These are phyloP conservation scores for Hypomecis atomaria DNA, from an alignment of 2,888 invertebrate species.

Conservation along the genomic window DNA sequence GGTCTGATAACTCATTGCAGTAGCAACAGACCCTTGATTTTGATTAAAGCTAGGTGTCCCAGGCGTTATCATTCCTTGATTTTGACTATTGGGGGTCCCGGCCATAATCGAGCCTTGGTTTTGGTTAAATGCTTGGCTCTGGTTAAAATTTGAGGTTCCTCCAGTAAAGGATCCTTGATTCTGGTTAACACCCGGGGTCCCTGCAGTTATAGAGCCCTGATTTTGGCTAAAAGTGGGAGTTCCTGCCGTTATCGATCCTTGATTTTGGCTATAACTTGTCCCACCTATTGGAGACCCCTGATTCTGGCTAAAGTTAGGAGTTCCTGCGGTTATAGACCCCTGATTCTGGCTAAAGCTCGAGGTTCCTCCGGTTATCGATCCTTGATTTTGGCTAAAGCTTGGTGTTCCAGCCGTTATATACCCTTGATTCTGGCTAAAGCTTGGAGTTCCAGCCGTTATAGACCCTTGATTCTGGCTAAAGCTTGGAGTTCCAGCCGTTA, in stretches of 20 bases:
- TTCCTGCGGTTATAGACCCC: slow-evolving; percentile 33
- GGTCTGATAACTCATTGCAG: slow-evolving; percentile 25
- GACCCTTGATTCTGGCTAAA: slow-evolving; percentile 29
- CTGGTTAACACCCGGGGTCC: slow-evolving; percentile 36
- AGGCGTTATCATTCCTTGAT: slow-evolving; percentile 26
- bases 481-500: slow-evolving; percentile 37
- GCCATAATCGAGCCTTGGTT: slow-evolving; percentile 31
- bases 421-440: slow-evolving; percentile 38
- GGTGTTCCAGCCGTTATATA: too few species aligned
- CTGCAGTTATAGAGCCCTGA: slow-evolving; percentile 29
- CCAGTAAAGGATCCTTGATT: slow-evolving; percentile 30
- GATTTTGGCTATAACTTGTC: slow-evolving; percentile 14
- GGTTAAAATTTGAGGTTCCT: slow-evolving; percentile 37
- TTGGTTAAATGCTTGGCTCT: slow-evolving; percentile 34
- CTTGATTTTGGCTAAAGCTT: slow-evolving; percentile 26
- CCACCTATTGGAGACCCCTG: slow-evolving; percentile 31
- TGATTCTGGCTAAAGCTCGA: slow-evolving; percentile 27
- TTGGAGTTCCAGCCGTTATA: slow-evolving; percentile 34
- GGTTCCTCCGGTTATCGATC: background rate
- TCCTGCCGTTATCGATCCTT: slow-evolving; percentile 23
- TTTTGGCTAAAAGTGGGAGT: slow-evolving; percentile 14
- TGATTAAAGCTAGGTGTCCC: slow-evolving; percentile 9
- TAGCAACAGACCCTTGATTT: slow-evolving; percentile 26
- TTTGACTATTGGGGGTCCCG: slow-evolving; percentile 20
- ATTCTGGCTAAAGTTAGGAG: slow-evolving; percentile 36